A percentile compares a stretch with the other conserved stretches of the same genome.
Evolutionary conservation across 2,888 invertebrate species (phyloP).

Genomic region (Eretmocerus hayati): DNA sequence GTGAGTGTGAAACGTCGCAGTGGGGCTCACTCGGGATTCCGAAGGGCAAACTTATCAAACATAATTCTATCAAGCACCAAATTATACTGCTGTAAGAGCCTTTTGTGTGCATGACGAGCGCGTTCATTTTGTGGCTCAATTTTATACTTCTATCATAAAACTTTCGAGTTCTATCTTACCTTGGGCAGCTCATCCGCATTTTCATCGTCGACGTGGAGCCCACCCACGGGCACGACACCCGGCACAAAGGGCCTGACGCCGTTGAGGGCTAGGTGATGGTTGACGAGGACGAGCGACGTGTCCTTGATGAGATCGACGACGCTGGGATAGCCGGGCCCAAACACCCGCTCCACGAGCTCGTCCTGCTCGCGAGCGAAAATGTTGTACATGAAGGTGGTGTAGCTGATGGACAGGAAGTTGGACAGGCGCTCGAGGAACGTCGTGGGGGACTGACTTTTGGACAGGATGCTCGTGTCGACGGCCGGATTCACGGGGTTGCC

Average conservation of each 20-base stretch:
- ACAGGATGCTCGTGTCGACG: conserved; percentile 26
- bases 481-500: conserved; percentile 33
- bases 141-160: no score
- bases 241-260: conserved; percentile 49
- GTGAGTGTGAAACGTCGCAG: no score
- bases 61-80: no score
- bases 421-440: conserved; percentile 1
- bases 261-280: conserved; percentile 52
- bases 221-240: conserved; percentile 52
- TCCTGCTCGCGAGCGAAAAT: not conserved
- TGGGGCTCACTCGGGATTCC: no score
- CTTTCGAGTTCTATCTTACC: no score
- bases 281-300: conserved; percentile 45
- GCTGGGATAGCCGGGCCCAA: conserved; percentile 9
- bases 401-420: not conserved
- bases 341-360: conserved; percentile 18
- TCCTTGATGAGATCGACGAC: conserved; percentile 32
- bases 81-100: not conserved
- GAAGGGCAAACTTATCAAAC: no score
- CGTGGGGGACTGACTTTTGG: conserved; percentile 20
- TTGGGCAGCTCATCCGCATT: conserved; percentile 1
- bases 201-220: conserved; percentile 44
- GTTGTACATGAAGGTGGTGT: not conserved
- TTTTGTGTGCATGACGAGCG: not conserved
- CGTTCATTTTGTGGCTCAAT: no score